Base-by-base conservation (phyloP, 1,140 invertebrate species). In the Drosophila nigromelanica region DNA sequence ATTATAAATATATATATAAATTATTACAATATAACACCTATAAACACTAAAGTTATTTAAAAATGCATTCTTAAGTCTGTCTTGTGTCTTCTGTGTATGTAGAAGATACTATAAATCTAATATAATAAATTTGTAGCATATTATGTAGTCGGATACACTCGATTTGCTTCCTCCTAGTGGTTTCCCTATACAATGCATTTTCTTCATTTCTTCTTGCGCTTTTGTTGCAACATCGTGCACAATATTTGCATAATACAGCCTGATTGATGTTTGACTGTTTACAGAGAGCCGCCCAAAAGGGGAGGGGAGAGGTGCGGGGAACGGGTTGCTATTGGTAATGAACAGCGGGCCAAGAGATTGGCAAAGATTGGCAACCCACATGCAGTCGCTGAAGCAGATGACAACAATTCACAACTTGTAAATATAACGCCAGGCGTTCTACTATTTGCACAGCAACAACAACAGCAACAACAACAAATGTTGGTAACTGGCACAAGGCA, bases 221-320 rank as follows among this genome's bases (percentile, higher is more conserved):
- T 86, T 87, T 89, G 78, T 87, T 87, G 83, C 79, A 75, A 87
- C 70, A 81, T 86, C 78, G 42, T 69, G 78, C 78, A 78, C 66
- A 87, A 72, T 87, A 87, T 87, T 87, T 87, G 67, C 82, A 87
- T 87, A 87, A 87, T 87, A 63, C 78, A 78, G 61, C 63, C 77
- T 87, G 82, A 87, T 87, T 87, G 82, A 87, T 87, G 82, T 87
- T 87, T 87, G 71, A 67, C 71, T 71, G 62, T 60, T 73, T 60
- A 42, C 11, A 30, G 45, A 67, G 33, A 35, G 7, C 11, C 11
- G 8, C 21, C 45, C 10, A 42, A 39, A 33, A 42, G 27, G 14
- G 27, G 58, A 11, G 30, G 15, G 30, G 12, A n/a, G 27, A 35
- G 43, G 40, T 5, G 11, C 5, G 15, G 6, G 14, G 27, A 21